Conservation (phyloP, 2,888 invertebrate genomes). For the Brachypterus glaber region DNA sequence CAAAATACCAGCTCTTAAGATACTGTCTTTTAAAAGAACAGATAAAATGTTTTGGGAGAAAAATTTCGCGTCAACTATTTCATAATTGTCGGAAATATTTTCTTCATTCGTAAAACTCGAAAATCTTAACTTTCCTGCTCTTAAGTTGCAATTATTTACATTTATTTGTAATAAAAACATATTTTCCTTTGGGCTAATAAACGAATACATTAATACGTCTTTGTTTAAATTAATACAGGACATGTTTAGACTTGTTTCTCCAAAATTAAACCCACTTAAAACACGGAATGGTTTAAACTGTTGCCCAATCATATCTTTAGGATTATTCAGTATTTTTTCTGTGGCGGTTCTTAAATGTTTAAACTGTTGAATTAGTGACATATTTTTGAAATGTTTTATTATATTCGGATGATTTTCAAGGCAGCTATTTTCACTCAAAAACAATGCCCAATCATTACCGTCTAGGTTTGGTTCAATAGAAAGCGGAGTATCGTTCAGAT, state of each 20-base stretch:
- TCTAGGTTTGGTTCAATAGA: conserved; percentile 59
- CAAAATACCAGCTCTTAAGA: conserved; percentile 28
- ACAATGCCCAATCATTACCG: conserved; percentile 68
- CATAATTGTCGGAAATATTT: conserved; percentile 35
- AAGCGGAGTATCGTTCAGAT: conserved; percentile 68
- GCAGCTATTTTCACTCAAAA: conserved; percentile 65
- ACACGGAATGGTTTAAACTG: conserved; percentile 50
- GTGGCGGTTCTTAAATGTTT: conserved; percentile 57
- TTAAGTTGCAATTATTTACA: conserved; percentile 32
- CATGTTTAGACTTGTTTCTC: conserved; percentile 35
- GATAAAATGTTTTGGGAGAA: conserved; percentile 65
- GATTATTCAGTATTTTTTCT: conserved; percentile 57
- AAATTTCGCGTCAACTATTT: conserved; percentile 63
- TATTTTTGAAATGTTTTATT: conserved; percentile 63
- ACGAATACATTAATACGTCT: conserved; percentile 46
- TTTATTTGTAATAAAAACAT: conserved; percentile 45
- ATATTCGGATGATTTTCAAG: conserved; percentile 60
- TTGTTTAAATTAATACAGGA: conserved; percentile 46
- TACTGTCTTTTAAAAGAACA: conserved; percentile 50
- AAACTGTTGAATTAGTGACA: conserved; percentile 76
- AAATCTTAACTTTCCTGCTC: conserved; percentile 47
- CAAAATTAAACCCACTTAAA: conserved; percentile 37
- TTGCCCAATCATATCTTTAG: conserved; percentile 53
- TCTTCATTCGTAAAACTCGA: conserved; percentile 22
- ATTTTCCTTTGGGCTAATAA: conserved; percentile 42